Evolutionary conservation across 2,888 invertebrate genomes (phyloP).

Genomic region (Myopa tessellatipennis): DNA sequence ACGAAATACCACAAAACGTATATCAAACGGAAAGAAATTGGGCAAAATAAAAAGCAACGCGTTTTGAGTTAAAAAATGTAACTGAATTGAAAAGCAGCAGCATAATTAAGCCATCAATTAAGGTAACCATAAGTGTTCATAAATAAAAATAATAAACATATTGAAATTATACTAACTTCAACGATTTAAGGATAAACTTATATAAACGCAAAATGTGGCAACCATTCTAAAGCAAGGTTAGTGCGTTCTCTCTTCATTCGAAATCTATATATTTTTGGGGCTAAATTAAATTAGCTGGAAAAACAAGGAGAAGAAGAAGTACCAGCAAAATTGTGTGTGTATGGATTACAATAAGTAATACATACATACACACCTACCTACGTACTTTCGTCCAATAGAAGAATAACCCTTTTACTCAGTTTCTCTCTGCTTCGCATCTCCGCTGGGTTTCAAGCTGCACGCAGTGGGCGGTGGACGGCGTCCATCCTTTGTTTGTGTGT

Average conservation of each 20-base stretch:
- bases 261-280: conserved; percentile 6
- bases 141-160: neutral
- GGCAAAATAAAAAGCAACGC: no score
- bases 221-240: conserved; percentile 12
- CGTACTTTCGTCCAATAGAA: neutral
- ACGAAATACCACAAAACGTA: conserved; percentile 1
- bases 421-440: no score
- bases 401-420: neutral
- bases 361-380: neutral
- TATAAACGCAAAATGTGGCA: conserved; percentile 24
- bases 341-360: neutral
- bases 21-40: neutral
- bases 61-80: no score
- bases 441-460: neutral
- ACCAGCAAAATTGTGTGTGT: conserved; percentile 16
- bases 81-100: no score
- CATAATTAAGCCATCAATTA: neutral
- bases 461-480: neutral
- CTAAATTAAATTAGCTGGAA: conserved; percentile 30
- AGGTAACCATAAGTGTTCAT: neutral
- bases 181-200: neutral
- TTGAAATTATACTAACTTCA: neutral
- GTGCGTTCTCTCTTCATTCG: neutral
- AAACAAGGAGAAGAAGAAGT: neutral
- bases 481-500: conserved; percentile 6